Percentiles rank a stretch among this genome's conserved stretches.
Conservation (phyloP, 1,140 invertebrate genomes). For the Saccostrea echinata region DNA sequence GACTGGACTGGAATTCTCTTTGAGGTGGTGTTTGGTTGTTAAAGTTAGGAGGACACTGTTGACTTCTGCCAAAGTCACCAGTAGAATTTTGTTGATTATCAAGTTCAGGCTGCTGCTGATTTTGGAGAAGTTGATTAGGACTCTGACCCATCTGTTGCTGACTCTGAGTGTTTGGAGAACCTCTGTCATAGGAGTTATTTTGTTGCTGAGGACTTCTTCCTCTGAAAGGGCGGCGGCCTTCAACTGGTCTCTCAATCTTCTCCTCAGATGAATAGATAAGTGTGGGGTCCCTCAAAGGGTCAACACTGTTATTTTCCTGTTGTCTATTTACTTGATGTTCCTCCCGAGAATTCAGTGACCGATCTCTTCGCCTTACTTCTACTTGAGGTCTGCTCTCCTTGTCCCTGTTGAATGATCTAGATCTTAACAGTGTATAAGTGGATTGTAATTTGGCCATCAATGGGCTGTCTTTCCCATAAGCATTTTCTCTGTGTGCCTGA, state of each 20-base stretch:
- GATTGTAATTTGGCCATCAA: slow-evolving; percentile 52
- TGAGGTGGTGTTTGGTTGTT: background rate
- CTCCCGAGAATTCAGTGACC: background rate
- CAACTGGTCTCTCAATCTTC: background rate
- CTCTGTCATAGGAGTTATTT: slow-evolving; percentile 51
- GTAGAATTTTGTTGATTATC: background rate
- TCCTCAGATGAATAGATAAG: slow-evolving; percentile 21
- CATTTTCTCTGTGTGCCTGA: background rate
- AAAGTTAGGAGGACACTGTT: background rate
- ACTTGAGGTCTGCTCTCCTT: slow-evolving; percentile 21
- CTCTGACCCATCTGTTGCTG: background rate
- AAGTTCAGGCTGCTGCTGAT: background rate
- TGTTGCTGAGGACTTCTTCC: slow-evolving; percentile 24
- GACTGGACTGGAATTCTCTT: slow-evolving; percentile 5
- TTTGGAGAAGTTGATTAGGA: background rate
- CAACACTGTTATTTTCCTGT: background rate
- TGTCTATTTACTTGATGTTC: background rate
- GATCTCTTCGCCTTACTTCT: slow-evolving; percentile 3
- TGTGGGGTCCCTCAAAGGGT: slow-evolving; percentile 6
- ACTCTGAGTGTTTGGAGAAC: background rate
- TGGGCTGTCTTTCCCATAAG: slow-evolving; percentile 19
- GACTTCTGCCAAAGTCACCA: background rate
- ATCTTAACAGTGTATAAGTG: slow-evolving; percentile 50
- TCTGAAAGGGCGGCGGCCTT: background rate
- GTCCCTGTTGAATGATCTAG: slow-evolving; percentile 39